Percentiles rank a stretch among this genome's conserved stretches.
Evolutionary conservation across 2,888 invertebrate species (phyloP).

Genomic region (Stenurella melanura): DNA sequence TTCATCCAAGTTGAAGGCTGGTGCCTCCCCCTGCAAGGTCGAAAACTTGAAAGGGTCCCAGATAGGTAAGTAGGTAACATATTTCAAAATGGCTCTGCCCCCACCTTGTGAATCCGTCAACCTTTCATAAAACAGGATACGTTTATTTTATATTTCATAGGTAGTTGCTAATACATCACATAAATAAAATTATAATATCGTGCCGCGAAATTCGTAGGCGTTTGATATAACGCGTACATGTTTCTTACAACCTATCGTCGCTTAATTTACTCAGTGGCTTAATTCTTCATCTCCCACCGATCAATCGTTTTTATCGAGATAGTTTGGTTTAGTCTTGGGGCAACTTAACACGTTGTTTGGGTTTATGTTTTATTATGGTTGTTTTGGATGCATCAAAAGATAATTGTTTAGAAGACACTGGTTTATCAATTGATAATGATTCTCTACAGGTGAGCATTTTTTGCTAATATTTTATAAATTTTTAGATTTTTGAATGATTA

Average conservation of each 20-base stretch:
- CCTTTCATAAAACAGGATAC: background rate
- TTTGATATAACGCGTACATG: slow-evolving; percentile 28
- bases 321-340: slow-evolving; percentile 40
- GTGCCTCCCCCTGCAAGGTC: no score
- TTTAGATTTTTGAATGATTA: background rate
- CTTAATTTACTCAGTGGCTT: slow-evolving; percentile 37
- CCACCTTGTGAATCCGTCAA: no score
- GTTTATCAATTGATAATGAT: slow-evolving; percentile 29
- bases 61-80: no score
- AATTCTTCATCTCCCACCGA: slow-evolving; percentile 52
- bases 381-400: slow-evolving; percentile 35
- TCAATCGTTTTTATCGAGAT: slow-evolving; percentile 49
- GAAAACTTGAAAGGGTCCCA: no score
- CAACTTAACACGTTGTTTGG: slow-evolving; percentile 25
- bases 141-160: background rate
- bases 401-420: slow-evolving; percentile 23
- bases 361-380: slow-evolving; percentile 33
- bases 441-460: slow-evolving; percentile 25
- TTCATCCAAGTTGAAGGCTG: no score
- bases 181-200: background rate
- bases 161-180: background rate
- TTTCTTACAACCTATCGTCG: slow-evolving; percentile 29
- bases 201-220: slow-evolving; percentile 18
- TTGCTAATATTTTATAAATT: background rate
- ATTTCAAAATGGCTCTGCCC: no score